A percentile compares a stretch with the other conserved stretches of the same genome.
Conservation (phyloP, 2,888 invertebrate species). For the Drosophila kuntzei region DNA sequence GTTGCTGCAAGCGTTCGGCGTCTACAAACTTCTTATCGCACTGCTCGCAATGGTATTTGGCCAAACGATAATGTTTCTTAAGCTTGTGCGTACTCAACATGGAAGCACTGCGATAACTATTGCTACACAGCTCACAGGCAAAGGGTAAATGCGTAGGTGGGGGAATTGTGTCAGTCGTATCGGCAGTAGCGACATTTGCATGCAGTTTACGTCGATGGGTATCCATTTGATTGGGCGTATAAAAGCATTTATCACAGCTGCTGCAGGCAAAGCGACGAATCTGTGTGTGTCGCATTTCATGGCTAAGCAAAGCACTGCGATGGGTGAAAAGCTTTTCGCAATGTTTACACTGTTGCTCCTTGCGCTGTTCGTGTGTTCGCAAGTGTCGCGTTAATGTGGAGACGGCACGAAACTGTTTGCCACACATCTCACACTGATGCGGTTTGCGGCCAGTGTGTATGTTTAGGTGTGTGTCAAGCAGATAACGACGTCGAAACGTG, state of each 20-base stretch:
- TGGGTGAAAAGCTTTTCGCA: slow-evolving; percentile 65
- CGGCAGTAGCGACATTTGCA: slow-evolving; percentile 21
- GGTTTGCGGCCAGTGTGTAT: slow-evolving; percentile 70
- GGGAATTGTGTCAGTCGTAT: not conserved
- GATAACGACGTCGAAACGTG: slow-evolving; percentile 64
- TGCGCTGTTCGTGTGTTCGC: slow-evolving; percentile 60
- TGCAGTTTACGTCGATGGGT: slow-evolving; percentile 69
- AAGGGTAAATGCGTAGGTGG: slow-evolving; percentile 42
- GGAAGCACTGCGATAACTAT: slow-evolving; percentile 67
- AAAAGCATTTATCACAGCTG: slow-evolving; percentile 64
- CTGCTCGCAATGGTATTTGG: slow-evolving; percentile 58
- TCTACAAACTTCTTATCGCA: slow-evolving; percentile 66
- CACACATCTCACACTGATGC: slow-evolving; percentile 71
- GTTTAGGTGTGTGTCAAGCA: slow-evolving; percentile 68
- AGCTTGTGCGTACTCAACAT: slow-evolving; percentile 70
- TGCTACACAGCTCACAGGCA: slow-evolving; percentile 63
- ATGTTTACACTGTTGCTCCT: slow-evolving; percentile 53
- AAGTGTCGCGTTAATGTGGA: slow-evolving; percentile 67
- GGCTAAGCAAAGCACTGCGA: slow-evolving; percentile 66
- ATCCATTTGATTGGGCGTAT: slow-evolving; percentile 70
- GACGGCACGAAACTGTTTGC: slow-evolving; percentile 65
- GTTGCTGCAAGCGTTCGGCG: slow-evolving; percentile 43
- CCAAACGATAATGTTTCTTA: slow-evolving; percentile 64
- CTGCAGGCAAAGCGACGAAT: slow-evolving; percentile 54
- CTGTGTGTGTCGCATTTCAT: slow-evolving; percentile 69